Evolutionary conservation across 2,797 vertebrate genomes (phyloP).

Genomic region (Phylloscopus collybita): DNA sequence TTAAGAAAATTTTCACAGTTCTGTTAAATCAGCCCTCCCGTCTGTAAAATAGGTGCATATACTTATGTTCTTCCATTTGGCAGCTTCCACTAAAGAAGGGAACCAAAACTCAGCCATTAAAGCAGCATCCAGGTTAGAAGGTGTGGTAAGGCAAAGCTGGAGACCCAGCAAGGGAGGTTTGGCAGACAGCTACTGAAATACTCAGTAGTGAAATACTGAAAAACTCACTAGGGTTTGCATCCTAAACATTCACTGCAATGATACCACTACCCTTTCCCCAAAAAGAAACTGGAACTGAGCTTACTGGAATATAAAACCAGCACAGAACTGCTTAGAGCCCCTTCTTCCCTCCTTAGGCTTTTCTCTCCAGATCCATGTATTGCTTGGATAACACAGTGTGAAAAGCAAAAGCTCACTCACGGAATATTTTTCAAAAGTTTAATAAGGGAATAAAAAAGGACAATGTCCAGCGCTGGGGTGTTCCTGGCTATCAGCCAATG

Average conservation of each 20-base stretch:
- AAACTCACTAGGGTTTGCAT: not conserved
- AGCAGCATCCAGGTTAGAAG: not conserved
- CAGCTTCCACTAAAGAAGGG: not conserved
- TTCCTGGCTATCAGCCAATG: not conserved
- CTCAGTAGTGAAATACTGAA: not conserved
- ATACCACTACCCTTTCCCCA: rapidly evolving
- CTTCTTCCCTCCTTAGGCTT: not conserved
- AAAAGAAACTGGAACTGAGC: not conserved
- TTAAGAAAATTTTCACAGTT: rapidly evolving
- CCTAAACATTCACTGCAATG: not conserved
- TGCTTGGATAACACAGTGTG: not conserved
- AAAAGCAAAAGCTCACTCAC: not conserved
- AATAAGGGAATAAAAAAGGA: not conserved
- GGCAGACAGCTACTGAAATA: not conserved
- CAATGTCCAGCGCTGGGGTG: not conserved
- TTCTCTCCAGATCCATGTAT: not conserved
- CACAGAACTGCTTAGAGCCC: not conserved
- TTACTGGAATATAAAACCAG: not conserved
- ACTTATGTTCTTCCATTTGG: not conserved
- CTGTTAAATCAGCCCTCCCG: not conserved
- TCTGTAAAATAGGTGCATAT: not conserved
- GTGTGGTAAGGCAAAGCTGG: not conserved
- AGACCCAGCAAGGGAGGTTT: not conserved
- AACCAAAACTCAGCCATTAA: not conserved
- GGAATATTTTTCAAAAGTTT: not conserved